Conservation (phyloP, 2,888 invertebrate species). For the Platypus cylindrus region DNA sequence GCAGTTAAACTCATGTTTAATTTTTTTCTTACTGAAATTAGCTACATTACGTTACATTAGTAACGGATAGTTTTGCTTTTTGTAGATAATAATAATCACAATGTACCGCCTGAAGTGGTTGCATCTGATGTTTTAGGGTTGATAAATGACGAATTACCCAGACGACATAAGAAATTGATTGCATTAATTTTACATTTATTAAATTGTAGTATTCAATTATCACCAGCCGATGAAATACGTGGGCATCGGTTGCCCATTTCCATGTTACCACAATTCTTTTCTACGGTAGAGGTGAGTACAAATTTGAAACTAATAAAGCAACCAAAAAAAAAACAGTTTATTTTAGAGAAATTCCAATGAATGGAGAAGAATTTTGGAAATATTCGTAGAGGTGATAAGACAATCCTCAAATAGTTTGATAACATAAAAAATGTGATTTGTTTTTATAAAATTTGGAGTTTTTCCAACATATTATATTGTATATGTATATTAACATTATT, state of each 20-base stretch:
- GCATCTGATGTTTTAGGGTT: slow-evolving; percentile 39
- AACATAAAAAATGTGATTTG: no score
- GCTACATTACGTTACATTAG: background rate
- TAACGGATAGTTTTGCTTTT: no score
- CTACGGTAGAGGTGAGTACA: slow-evolving; percentile 33
- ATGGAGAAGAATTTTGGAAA: slow-evolving; percentile 30
- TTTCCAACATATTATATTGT: no score
- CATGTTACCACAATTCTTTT: slow-evolving; percentile 39
- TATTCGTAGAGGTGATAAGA: slow-evolving; percentile 32
- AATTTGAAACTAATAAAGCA: slow-evolving; percentile 1
- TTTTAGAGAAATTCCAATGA: slow-evolving; percentile 28
- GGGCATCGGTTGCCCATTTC: slow-evolving; percentile 36
- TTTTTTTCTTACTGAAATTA: slow-evolving; percentile 4
- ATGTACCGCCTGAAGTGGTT: slow-evolving; percentile 34
- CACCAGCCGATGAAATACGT: slow-evolving; percentile 36
- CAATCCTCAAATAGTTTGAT: slow-evolving; percentile 18
- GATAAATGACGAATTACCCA: slow-evolving; percentile 34
- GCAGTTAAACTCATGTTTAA: slow-evolving; percentile 1
- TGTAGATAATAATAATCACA: slow-evolving; percentile 29
- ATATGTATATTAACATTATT: no score
- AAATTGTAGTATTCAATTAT: slow-evolving; percentile 33
- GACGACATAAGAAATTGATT: slow-evolving; percentile 33
- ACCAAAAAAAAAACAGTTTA: slow-evolving; percentile 1
- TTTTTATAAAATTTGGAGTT: no score
- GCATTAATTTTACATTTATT: slow-evolving; percentile 33